Evolutionary conservation across 2,888 invertebrate genomes (phyloP).

Genomic region (Romanomermis culicivorax): DNA sequence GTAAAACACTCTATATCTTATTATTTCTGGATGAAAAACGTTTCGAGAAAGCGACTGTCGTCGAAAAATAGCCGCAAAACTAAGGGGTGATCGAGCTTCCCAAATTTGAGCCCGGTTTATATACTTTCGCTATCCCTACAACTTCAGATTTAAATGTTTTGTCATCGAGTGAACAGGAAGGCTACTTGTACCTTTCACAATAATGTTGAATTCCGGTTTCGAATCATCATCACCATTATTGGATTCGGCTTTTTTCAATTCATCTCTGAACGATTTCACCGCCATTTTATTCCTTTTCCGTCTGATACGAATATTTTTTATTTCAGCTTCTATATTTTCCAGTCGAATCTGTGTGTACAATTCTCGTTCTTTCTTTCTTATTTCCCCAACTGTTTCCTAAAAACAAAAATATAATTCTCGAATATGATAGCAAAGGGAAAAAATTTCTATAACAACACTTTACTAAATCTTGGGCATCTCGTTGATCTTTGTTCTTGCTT

Average conservation of each 20-base stretch:
- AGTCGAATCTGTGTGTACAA: conserved; percentile 12
- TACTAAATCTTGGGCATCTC: conserved; percentile 41
- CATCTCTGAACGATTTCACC: conserved; percentile 4
- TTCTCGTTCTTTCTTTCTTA: conserved; percentile 20
- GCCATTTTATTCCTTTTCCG: not conserved
- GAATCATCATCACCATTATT: conserved; percentile 9
- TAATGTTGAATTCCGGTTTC: conserved; percentile 15
- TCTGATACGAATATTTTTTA: not conserved
- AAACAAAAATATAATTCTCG: not conserved
- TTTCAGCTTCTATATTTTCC: not conserved
- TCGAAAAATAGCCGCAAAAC: no score
- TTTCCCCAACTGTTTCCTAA: conserved; percentile 5
- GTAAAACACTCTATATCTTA: no score
- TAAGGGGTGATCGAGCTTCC: no score
- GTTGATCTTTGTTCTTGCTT: conserved; percentile 40
- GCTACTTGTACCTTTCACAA: conserved; percentile 15
- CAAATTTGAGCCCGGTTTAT: no score
- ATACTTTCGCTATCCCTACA: no score
- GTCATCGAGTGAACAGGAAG: no score
- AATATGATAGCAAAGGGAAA: conserved; percentile 15
- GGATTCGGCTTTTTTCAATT: conserved; percentile 15
- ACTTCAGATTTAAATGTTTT: no score
- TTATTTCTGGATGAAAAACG: no score
- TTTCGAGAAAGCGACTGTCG: no score
- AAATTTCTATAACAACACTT: conserved; percentile 43